A percentile compares a stretch with the other conserved stretches of the same genome.
Conservation (phyloP, 2,113 vertebrate genomes). For the Gavia stellata region DNA sequence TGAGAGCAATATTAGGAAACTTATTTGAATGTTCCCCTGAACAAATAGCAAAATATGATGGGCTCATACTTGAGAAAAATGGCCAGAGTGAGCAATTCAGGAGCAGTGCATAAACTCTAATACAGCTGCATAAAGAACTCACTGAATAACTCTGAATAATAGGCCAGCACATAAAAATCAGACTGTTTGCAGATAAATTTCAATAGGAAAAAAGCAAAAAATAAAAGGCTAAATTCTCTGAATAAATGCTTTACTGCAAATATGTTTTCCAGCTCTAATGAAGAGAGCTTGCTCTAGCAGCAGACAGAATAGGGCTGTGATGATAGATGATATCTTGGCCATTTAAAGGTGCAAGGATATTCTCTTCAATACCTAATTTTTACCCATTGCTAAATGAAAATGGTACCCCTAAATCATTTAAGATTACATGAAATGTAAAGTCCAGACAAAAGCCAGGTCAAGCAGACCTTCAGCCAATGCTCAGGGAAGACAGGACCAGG, state of each 20-base stretch:
- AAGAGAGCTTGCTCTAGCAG: not conserved
- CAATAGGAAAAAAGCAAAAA: not conserved
- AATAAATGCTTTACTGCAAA: not conserved
- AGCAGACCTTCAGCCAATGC: not conserved
- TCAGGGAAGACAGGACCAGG: not conserved
- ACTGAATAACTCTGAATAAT: not conserved
- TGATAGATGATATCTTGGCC: not conserved
- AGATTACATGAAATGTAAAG: not conserved
- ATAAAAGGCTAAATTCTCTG: not conserved
- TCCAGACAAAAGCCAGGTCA: not conserved
- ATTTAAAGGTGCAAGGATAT: not conserved
- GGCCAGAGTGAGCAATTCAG: not conserved
- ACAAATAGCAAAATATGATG: constrained; percentile 1
- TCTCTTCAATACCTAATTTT: not conserved
- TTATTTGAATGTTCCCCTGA: not conserved
- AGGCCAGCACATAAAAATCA: not conserved
- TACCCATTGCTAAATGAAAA: not conserved
- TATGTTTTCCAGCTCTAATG: not conserved
- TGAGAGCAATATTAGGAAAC: not conserved
- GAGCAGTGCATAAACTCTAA: not conserved
- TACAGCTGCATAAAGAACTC: not conserved
- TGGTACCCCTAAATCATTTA: not conserved
- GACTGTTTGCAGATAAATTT: constrained; percentile 8
- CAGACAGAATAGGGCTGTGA: not conserved
- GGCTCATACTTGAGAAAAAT: not conserved